Conservation (phyloP, 2,888 invertebrate genomes). For the Ochlodes sylvanus region DNA sequence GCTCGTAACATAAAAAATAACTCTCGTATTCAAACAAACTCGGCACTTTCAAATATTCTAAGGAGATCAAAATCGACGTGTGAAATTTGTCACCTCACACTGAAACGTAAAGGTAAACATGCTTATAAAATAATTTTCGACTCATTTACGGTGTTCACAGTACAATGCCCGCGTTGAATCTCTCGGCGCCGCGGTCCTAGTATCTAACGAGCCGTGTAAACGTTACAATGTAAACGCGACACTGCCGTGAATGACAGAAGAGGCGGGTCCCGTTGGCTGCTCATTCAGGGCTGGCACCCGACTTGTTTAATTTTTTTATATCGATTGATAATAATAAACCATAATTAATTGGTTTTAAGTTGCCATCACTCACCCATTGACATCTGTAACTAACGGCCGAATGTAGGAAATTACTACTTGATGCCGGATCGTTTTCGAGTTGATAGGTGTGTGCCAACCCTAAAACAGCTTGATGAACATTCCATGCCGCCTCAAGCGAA, state of each 20-base stretch:
- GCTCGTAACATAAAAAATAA: no score
- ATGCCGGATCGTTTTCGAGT: no score
- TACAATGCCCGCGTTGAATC: constrained; percentile 49
- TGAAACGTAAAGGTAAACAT: neutral
- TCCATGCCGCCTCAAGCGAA: no score
- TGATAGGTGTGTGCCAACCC: no score
- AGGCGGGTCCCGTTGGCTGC: constrained; percentile 10
- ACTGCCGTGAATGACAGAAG: constrained; percentile 1
- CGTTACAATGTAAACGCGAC: constrained; percentile 59
- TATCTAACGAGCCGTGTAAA: constrained; percentile 66
- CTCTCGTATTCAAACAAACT: neutral
- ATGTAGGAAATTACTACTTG: no score
- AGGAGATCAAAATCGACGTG: constrained; percentile 6
- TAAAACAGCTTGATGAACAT: no score
- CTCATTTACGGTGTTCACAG: constrained; percentile 2
- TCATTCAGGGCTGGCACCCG: constrained; percentile 14
- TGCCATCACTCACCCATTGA: no score
- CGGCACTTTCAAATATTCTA: neutral
- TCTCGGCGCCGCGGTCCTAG: constrained; percentile 50
- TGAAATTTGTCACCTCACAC: constrained; percentile 1
- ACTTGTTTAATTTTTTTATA: neutral
- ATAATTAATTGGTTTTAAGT: no score
- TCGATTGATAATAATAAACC: no score
- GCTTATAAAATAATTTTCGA: neutral
- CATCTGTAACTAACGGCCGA: no score